These are phyloP conservation scores for Notodonta ziczac DNA, from an alignment of 2,888 invertebrate species.

Conservation along the genomic window DNA sequence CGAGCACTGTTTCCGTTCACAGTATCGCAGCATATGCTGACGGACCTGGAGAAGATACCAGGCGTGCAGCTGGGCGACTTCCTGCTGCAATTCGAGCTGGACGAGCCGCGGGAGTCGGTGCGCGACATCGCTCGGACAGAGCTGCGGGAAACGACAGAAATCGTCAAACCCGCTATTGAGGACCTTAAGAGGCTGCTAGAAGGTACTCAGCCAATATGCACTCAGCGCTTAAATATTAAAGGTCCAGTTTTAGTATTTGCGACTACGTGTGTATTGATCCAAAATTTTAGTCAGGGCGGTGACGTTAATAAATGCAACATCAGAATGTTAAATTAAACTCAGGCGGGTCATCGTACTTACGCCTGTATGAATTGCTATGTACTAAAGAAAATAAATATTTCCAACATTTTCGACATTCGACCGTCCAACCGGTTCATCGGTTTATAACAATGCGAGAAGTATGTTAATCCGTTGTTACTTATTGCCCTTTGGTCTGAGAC, in stretches of 20 bases:
- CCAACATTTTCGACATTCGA: not conserved
- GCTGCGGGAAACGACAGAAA: slow-evolving; percentile 87
- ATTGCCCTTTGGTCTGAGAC: slow-evolving; percentile 15
- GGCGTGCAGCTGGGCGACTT: slow-evolving; percentile 88
- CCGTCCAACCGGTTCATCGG: not conserved
- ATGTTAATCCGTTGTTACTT: slow-evolving; percentile 13
- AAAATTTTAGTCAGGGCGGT: no score
- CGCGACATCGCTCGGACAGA: slow-evolving; percentile 88
- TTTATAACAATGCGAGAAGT: slow-evolving; percentile 4
- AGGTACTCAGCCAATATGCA: slow-evolving; percentile 69
- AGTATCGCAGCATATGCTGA: slow-evolving; percentile 90
- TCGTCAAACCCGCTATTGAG: slow-evolving; percentile 81
- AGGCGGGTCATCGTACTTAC: no score
- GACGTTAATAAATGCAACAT: no score
- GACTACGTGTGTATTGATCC: no score
- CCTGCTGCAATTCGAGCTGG: slow-evolving; percentile 88
- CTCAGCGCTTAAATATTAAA: not conserved
- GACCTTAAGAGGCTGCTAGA: slow-evolving; percentile 85
- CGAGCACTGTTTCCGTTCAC: slow-evolving; percentile 45
- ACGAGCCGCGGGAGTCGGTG: slow-evolving; percentile 85
- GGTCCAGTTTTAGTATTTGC: no score
- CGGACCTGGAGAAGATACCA: slow-evolving; percentile 88
- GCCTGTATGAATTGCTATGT: not conserved
- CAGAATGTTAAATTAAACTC: no score
- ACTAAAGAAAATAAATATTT: no score